Conservation (phyloP, 2,113 vertebrate species). For the Cryptomyrus ogoouensis region DNA sequence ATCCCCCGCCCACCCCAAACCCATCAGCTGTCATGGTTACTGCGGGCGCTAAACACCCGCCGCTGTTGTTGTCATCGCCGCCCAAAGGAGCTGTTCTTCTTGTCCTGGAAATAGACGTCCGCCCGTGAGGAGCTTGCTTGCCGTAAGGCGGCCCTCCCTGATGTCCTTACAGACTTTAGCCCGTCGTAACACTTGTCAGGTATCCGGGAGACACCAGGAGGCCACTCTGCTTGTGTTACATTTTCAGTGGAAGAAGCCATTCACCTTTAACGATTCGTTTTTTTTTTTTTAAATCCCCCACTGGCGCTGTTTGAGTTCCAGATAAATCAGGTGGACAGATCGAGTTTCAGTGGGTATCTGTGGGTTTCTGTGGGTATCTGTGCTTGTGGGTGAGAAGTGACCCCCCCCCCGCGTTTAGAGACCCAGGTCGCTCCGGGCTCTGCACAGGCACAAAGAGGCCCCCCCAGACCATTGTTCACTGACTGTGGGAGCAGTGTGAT, state of each 20-base stretch:
- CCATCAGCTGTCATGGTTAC: slow-evolving; percentile 20
- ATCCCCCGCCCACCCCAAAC: background rate
- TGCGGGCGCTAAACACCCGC: background rate
- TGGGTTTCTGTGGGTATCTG: background rate
- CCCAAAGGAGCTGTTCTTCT: background rate
- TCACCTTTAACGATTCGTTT: background rate
- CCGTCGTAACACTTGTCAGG: background rate
- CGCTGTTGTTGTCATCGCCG: background rate
- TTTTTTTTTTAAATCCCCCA: background rate
- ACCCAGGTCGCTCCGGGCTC: background rate
- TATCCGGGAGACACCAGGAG: too few relatives aligned
- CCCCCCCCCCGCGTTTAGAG: background rate
- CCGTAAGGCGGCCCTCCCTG: background rate
- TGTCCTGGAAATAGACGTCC: background rate
- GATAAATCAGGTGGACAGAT: background rate
- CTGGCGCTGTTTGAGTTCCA: background rate
- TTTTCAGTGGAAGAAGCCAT: background rate
- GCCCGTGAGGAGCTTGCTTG: background rate
- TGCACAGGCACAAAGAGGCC: background rate
- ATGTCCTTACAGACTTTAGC: background rate
- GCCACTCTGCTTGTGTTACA: background rate
- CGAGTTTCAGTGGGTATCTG: background rate
- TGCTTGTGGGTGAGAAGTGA: background rate
- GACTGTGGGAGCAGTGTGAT: background rate
- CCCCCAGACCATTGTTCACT: background rate